Base-by-base conservation (phyloP, 2,113 vertebrate species). In the Riparia riparia region DNA sequence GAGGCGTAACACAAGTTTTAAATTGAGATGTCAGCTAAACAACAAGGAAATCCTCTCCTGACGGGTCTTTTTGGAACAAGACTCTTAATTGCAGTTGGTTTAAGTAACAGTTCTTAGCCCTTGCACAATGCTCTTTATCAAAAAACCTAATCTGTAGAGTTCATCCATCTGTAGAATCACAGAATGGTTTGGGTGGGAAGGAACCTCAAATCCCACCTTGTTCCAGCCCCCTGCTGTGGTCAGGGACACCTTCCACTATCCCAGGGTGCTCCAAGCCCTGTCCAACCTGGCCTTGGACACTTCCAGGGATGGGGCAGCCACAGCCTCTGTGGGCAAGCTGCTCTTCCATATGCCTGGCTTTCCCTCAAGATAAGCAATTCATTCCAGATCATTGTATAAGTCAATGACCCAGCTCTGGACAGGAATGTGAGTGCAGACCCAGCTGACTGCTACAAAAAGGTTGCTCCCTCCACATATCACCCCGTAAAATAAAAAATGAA, bases 231-330 rank as follows among this genome's bases (percentile, higher is more conserved):
- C 34, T 69, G 47, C 54, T 47, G 18, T 9, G 34, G 22, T 9
- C 34, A 90, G 71, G 34, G 63, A 70, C 70, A 70, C 8, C 12
- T 69, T 61, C 29, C 70, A 61, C 25, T 15, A 12, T 3, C 13
- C n/a, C 70, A 82, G 54, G 29, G 1, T 61, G 41, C 54, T 76
- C 70, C 41, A 54, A 76, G n/a, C 11, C 25, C n/a, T 0, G 0
- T 76, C 79, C 79, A 82, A 1, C 54, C 25, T 34, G 47, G 70
- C 25, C 29, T 54, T 61, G 54, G 2, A n/a, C 34, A 32, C 64
- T 47, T 12, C 54, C 54, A 82, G 79, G 79, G 47, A 63, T 13
- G 8, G n/a, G 20, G 29, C 63, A 82, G 41, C 17, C 70, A 76
- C 47, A 61, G 70, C 17, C 68, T 5, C 54, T 47, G n/a, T 22